phyloP scores from a whole-genome alignment of 2,888 invertebrate species.

The Sceliomorpha sp. region DNA sequence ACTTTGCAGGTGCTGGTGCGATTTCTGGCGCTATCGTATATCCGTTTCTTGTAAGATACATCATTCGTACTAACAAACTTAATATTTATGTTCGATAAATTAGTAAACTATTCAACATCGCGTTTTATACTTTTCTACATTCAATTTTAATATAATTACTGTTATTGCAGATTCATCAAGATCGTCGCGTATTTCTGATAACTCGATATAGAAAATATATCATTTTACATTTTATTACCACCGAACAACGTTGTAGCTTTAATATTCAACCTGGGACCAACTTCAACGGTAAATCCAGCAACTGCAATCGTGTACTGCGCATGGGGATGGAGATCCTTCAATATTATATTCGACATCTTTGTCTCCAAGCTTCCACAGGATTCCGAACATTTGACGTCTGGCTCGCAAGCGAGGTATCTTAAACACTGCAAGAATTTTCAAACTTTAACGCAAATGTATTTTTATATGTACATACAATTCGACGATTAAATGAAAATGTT shows the following conservation, averaged over 20 bases:
- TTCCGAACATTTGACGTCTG: slow-evolving; percentile 41
- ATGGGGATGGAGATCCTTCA: slow-evolving; percentile 55
- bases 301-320: slow-evolving; percentile 57
- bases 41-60: slow-evolving; percentile 52
- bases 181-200: too few relatives aligned
- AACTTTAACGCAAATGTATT: too few relatives aligned
- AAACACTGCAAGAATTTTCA: slow-evolving; percentile 40
- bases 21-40: slow-evolving; percentile 55
- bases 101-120: too few relatives aligned
- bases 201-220: too few relatives aligned
- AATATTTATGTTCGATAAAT: slow-evolving; percentile 29
- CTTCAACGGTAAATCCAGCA: slow-evolving; percentile 53
- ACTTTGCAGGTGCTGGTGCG: slow-evolving; percentile 52
- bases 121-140: too few relatives aligned
- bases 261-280: slow-evolving; percentile 50
- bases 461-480: too few relatives aligned
- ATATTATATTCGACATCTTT: slow-evolving; percentile 27
- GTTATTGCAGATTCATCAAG: too few relatives aligned
- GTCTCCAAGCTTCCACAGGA: slow-evolving; percentile 50
- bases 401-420: slow-evolving; percentile 54
- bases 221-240: slow-evolving; percentile 39
- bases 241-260: slow-evolving; percentile 41
- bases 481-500: too few relatives aligned
- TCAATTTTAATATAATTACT: too few relatives aligned
- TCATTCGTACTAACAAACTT: slow-evolving; percentile 33